Conservation (phyloP, 2,888 invertebrate species). For the Aproaerema taeniolella region DNA sequence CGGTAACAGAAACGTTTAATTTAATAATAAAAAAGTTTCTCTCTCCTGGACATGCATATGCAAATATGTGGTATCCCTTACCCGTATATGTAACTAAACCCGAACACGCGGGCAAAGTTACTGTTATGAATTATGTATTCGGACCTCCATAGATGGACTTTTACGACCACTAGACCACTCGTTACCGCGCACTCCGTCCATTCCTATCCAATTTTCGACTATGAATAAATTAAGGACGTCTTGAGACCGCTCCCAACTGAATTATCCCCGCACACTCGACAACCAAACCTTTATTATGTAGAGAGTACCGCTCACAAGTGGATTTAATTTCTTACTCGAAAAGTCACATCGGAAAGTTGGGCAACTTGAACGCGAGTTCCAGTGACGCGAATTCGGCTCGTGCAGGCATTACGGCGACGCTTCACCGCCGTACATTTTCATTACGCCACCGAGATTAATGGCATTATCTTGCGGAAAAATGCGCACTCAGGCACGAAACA, state of each 20-base stretch:
- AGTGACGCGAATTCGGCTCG: conserved; percentile 7
- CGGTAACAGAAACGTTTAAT: conserved; percentile 28
- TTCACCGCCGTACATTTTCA: conserved; percentile 49
- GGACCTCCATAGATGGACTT: conserved; percentile 21
- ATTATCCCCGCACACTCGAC: conserved; percentile 22
- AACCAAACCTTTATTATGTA: conserved; percentile 7
- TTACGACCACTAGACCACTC: conserved; percentile 30
- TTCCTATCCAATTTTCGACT: conserved; percentile 45
- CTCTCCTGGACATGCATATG: conserved; percentile 30
- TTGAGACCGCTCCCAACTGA: conserved; percentile 22
- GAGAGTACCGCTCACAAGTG: conserved; percentile 17
- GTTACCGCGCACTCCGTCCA: conserved; percentile 24
- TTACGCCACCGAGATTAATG: conserved; percentile 58
- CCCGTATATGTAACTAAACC: conserved; percentile 33
- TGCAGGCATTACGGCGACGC: conserved; percentile 6
- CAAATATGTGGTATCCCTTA: conserved; percentile 38
- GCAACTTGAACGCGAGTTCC: conserved; percentile 23
- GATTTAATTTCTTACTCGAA: conserved; percentile 44
- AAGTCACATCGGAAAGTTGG: conserved; percentile 30
- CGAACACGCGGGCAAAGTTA: conserved; percentile 34
- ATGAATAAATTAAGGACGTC: conserved; percentile 47
- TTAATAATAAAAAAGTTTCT: conserved; percentile 42
- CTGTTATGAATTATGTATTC: conserved; percentile 46
- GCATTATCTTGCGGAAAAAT: conserved; percentile 63
- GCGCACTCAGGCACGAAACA: conserved; percentile 50